Conservation (phyloP, 2,888 invertebrate species). For the Aphodius sticticus region DNA sequence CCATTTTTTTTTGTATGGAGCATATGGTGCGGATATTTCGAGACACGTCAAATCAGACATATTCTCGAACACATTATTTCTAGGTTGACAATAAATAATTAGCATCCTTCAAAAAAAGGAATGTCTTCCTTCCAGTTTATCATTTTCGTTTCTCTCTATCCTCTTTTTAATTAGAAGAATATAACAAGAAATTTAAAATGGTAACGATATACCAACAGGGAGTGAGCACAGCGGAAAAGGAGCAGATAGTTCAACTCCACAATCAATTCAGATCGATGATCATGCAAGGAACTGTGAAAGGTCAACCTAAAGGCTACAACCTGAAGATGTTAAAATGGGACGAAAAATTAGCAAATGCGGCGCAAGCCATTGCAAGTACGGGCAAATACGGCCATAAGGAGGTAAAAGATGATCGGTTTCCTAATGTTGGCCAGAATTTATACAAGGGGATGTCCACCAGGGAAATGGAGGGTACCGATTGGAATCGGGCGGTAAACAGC, state of each 20-base stretch:
- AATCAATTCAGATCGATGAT: neutral
- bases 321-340: neutral
- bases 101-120: too few species aligned
- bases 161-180: too few species aligned
- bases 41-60: too few species aligned
- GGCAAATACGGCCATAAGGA: neutral
- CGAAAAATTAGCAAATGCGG: neutral
- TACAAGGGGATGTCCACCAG: neutral
- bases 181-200: neutral
- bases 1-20: too few species aligned
- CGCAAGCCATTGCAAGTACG: neutral
- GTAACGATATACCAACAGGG: neutral
- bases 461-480: neutral
- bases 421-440: constrained; percentile 10
- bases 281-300: neutral
- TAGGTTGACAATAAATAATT: too few species aligned
- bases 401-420: constrained; percentile 6
- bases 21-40: too few species aligned
- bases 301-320: constrained; percentile 6
- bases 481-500: constrained; percentile 8
- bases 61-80: too few species aligned
- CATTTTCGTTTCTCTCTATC: too few species aligned
- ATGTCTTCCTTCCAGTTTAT: too few species aligned
- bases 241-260: constrained; percentile 5
- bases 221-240: neutral